Percentiles rank a stretch among this genome's conserved stretches.
Conservation (phyloP, 2,888 invertebrate genomes). For the Hirtodrosophila trivittata region DNA sequence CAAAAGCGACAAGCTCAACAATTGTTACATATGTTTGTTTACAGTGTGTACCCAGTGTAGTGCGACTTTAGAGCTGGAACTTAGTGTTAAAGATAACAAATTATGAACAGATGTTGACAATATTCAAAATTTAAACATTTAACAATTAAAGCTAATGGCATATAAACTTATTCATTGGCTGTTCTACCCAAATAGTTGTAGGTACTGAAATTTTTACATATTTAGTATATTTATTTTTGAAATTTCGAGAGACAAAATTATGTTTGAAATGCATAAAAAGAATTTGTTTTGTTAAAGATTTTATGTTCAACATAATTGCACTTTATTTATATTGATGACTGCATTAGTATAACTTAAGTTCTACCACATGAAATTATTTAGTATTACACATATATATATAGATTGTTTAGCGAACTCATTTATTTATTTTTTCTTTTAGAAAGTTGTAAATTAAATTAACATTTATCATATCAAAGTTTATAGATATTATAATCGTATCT, state of each 20-base stretch:
- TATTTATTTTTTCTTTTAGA: constrained; percentile 24
- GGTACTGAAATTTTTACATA: too few species aligned
- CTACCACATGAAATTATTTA: constrained; percentile 38
- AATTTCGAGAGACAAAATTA: too few species aligned
- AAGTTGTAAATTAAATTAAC: constrained; percentile 41
- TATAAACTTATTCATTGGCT: constrained; percentile 1
- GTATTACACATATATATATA: constrained; percentile 26
- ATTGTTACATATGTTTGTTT: constrained; percentile 48
- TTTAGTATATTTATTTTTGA: too few species aligned
- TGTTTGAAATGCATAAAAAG: not conserved
- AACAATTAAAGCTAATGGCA: constrained; percentile 17
- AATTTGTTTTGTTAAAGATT: constrained; percentile 23
- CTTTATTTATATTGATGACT: constrained; percentile 71
- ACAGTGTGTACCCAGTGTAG: constrained; percentile 43
- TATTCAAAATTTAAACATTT: not conserved
- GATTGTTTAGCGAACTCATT: constrained; percentile 34
- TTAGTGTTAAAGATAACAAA: constrained; percentile 30
- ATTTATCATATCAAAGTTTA: constrained; percentile 14
- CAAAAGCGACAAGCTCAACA: constrained; percentile 55
- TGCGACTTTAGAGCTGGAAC: constrained; percentile 27
- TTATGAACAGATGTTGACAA: constrained; percentile 58
- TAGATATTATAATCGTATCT: constrained; percentile 21
- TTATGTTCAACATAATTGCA: constrained; percentile 63
- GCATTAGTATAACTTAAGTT: constrained; percentile 64
- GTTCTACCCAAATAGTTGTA: too few species aligned